These are phyloP conservation scores for Epirrita christyi DNA, from an alignment of 2,888 invertebrate species.

Conservation along the genomic window DNA sequence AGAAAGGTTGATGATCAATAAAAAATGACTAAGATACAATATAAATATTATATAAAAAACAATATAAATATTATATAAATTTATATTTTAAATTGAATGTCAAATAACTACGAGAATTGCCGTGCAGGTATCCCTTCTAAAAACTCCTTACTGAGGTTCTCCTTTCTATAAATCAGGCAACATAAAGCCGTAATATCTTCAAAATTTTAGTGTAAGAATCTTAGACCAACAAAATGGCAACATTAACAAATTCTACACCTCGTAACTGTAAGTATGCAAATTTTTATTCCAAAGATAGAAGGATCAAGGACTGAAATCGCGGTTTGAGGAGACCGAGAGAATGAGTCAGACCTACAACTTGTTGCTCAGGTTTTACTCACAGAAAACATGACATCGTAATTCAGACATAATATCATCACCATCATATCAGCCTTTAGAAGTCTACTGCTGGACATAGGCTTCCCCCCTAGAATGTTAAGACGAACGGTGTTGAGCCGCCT, in stretches of 20 bases:
- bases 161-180: background rate
- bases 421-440: too few species aligned
- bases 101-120: too few species aligned
- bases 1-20: too few species aligned
- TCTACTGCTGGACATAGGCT: too few species aligned
- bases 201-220: background rate
- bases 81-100: too few species aligned
- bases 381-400: slow-evolving; percentile 46
- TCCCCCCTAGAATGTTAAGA: too few species aligned
- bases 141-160: background rate
- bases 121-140: too few species aligned
- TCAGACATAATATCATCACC: slow-evolving; percentile 5
- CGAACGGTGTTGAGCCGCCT: too few species aligned
- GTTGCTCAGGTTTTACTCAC: slow-evolving; percentile 53
- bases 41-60: too few species aligned
- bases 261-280: slow-evolving; percentile 20
- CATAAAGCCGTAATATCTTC: background rate
- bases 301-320: slow-evolving; percentile 46
- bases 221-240: slow-evolving; percentile 23
- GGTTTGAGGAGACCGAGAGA: slow-evolving; percentile 44
- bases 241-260: slow-evolving; percentile 19
- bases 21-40: too few species aligned
- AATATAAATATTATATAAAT: too few species aligned
- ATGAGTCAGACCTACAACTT: slow-evolving; percentile 53
- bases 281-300: slow-evolving; percentile 39